Base-by-base conservation (phyloP, 2,888 invertebrate species). In the Chrysina gloriosa region DNA sequence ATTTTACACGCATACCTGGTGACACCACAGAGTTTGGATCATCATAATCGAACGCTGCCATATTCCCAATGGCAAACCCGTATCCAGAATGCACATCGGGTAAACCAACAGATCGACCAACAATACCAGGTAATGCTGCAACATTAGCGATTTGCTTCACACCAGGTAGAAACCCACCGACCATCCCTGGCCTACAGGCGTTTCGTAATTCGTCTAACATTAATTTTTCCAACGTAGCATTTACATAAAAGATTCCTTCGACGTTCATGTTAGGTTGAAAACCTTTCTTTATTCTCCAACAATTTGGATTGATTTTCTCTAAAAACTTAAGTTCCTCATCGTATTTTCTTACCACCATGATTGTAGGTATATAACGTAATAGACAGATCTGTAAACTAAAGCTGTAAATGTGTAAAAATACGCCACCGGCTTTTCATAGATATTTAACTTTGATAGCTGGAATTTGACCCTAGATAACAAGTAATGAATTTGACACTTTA, bases 231-330 rank as follows among this genome's bases (percentile, higher is more conserved):
- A 99, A 85, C 3, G 90, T 89, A 70, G 88, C 88, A 80, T 99
- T 99, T 0, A 98, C 98, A 83, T 97, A 99, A 84, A 99, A 99
- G 25, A 95, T 85, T 14, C 99, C 99, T 84, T 99, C 99, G 7
- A 98, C 97, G 77, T 96, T 97, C 99, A 99, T 99, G 78, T 98
- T 98, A 0, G 98, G 97, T 79, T 99, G 98, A 83, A 99, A 99
- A 2, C 98, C 98, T 82, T 95, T 98, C 80, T 98, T 98, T 71
- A 99, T 99, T 79, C 88, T 89, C 96, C 98, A 99, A 75, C 90
- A 90, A 79, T 91, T 86, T 9, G 92, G 89, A 76, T 88, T 91
- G 2, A 97, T 87, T 83, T 94, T 96, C 81, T 99, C 97, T 74
- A 99, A 85, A 81, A 92, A 99, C 78, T 94, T 89, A 21, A 97